Percentiles rank a stretch among this genome's conserved stretches.
Evolutionary conservation across 1,140 invertebrate genomes (phyloP).

Genomic region (Drosophila tropicalis): DNA sequence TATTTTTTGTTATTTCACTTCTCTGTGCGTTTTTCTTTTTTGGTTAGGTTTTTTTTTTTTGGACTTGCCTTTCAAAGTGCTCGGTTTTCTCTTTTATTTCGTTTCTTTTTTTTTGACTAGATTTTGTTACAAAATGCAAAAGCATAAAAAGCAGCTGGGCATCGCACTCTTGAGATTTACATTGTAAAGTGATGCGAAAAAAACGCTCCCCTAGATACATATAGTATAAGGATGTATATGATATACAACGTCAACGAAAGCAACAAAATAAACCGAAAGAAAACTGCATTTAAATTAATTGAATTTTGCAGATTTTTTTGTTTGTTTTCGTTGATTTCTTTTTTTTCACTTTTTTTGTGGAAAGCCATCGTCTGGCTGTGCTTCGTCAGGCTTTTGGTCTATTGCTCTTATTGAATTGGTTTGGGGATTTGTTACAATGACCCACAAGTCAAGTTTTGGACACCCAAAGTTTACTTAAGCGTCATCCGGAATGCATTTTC

Average conservation of each 20-base stretch:
- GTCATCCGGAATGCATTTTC: slow-evolving; percentile 62
- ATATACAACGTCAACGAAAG: slow-evolving; percentile 25
- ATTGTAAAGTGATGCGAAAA: slow-evolving; percentile 75
- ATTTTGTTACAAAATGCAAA: slow-evolving; percentile 56
- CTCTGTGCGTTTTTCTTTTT: slow-evolving; percentile 1
- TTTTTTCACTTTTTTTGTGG: slow-evolving; percentile 8
- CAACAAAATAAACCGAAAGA: slow-evolving; percentile 35
- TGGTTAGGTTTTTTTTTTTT: neutral
- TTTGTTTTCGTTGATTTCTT: slow-evolving; percentile 2
- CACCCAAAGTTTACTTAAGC: slow-evolving; percentile 50
- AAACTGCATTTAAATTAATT: slow-evolving; percentile 81
- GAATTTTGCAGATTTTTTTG: slow-evolving; percentile 67
- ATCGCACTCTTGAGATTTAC: slow-evolving; percentile 81
- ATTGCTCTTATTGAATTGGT: slow-evolving; percentile 80
- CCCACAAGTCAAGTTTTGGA: slow-evolving; percentile 66
- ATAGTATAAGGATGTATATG: slow-evolving; percentile 24
- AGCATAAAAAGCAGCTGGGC: slow-evolving; percentile 55
- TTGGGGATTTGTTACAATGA: slow-evolving; percentile 74
- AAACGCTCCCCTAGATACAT: slow-evolving; percentile 6
- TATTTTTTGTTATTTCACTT: slow-evolving; percentile 6
- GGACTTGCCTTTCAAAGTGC: slow-evolving; percentile 16
- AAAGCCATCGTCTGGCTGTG: slow-evolving; percentile 16
- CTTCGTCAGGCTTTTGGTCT: slow-evolving; percentile 26
- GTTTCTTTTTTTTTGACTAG: slow-evolving; percentile 23
- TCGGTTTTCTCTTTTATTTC: slow-evolving; percentile 2